phyloP scores from a whole-genome alignment of 2,113 vertebrate species.

The Pantherophis guttatus region DNA sequence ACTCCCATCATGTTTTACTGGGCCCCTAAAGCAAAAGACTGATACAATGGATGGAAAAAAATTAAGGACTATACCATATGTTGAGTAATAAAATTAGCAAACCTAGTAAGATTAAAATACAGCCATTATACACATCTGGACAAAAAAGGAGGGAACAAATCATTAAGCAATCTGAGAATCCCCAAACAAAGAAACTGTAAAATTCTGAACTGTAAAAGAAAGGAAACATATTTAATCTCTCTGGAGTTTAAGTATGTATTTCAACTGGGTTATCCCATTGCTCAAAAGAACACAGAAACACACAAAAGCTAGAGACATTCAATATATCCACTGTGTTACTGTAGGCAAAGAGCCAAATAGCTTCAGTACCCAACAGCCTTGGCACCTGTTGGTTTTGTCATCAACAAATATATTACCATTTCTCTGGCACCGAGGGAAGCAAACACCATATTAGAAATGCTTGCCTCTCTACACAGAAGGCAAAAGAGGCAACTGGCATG shows the following conservation, averaged over 20 bases:
- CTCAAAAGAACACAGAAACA: slow-evolving; percentile 59
- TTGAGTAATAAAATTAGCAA: slow-evolving; percentile 66
- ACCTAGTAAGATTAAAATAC: slow-evolving; percentile 60
- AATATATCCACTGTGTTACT: slow-evolving; percentile 56
- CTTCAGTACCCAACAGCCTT: slow-evolving; percentile 50
- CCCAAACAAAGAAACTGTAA: slow-evolving; percentile 75
- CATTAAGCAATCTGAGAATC: slow-evolving; percentile 76
- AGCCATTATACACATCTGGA: slow-evolving; percentile 63
- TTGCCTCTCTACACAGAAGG: slow-evolving; percentile 18
- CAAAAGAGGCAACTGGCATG: fast-evolving
- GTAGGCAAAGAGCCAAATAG: slow-evolving; percentile 67
- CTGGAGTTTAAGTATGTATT: slow-evolving; percentile 71
- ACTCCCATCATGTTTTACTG: slow-evolving; percentile 25
- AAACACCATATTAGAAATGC: slow-evolving; percentile 18
- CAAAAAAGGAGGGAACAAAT: slow-evolving; percentile 54
- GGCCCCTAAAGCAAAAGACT: slow-evolving; percentile 46
- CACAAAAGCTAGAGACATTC: slow-evolving; percentile 63
- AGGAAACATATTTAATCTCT: slow-evolving; percentile 77
- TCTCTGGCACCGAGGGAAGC: slow-evolving; percentile 39
- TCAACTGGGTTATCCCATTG: slow-evolving; percentile 67
- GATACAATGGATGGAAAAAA: slow-evolving; percentile 35
- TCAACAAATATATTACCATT: slow-evolving; percentile 52
- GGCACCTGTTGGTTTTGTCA: slow-evolving; percentile 78
- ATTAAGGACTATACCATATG: slow-evolving; percentile 62
- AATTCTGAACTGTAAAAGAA: slow-evolving; percentile 73